Base-by-base conservation (phyloP, 2,113 vertebrate genomes). In the Erythrocebus patas region DNA sequence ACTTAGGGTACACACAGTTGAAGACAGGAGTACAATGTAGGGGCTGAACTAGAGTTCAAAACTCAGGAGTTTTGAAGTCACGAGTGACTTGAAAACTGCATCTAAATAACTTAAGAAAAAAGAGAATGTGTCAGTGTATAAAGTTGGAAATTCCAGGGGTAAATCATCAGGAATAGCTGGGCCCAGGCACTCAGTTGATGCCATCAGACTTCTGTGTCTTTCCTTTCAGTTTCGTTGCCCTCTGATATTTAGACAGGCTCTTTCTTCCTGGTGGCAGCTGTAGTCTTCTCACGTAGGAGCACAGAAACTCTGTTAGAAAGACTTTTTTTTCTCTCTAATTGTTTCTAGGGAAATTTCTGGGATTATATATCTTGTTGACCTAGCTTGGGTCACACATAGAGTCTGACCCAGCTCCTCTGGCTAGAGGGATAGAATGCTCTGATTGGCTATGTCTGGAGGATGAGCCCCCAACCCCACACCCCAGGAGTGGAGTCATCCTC, bases 41-140 rank as follows among this genome's bases (percentile, higher is more conserved):
- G 30, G n/a, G 40, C 45, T 75, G 14, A 87, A 66, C 35, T 89
- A 50, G 79, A 89, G 0, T 50, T 50, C 48, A 50, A 20, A 57
- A 83, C 23, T 83, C 27, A 80, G 45, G 64, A 93, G 64, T 50
- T 91, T 85, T 70, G 86, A 80, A 50, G 57, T 72, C 32, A 16
- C 4, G 6, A 87, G 22, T 70, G 5, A 30, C 30, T 81, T 95
- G 17, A 94, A 91, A 96, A 72, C 2, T 5, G 57, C 50, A 17
- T 93, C 55, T 73, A 96, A 96, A 73, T 92, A 52, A 23, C 43
- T 73, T 89, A 55, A 70, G 43, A 48, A 48, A 43, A 72, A 94
- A 61, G 17, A 55, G 16, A 76, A 57, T 59, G 1, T 59, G 38
- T 72, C 27, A 45, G 66, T 32, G 90, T 66, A 91, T 50, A 73